A percentile compares a stretch with the other conserved stretches of the same genome.
Conservation (phyloP, 1,140 invertebrate species). For the Alviniconcha marisindica region DNA sequence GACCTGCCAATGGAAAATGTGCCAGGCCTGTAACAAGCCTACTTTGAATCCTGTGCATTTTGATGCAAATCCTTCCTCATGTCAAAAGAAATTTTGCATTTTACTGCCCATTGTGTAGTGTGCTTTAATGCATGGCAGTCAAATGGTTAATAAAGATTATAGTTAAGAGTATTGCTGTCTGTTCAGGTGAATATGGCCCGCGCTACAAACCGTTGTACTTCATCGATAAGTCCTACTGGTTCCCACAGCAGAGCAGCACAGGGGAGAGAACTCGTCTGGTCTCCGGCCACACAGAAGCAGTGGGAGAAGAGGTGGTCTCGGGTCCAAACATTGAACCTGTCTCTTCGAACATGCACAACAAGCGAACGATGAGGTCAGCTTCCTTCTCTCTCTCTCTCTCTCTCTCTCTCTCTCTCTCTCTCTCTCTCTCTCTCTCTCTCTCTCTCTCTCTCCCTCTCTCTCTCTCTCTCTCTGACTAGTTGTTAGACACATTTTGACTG, state of each 20-base stretch:
- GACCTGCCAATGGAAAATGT: no score
- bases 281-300: neutral
- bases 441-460: neutral
- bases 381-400: neutral
- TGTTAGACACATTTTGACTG: no score
- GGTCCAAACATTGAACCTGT: constrained; percentile 84
- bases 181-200: constrained; percentile 83
- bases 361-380: constrained; percentile 21
- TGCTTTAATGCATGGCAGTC: no score
- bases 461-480: neutral
- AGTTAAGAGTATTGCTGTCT: no score
- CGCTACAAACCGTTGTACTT: constrained; percentile 77
- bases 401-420: neutral
- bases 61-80: no score
- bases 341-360: constrained; percentile 77
- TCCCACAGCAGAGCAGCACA: constrained; percentile 6
- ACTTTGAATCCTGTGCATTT: no score
- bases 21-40: no score
- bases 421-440: neutral
- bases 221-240: constrained; percentile 84
- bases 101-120: no score
- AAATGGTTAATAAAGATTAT: no score
- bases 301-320: neutral
- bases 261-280: constrained; percentile 34
- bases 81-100: neutral